These are phyloP conservation scores for Callorhinus ursinus DNA, from an alignment of 2,113 vertebrate species.

Conservation along the genomic window DNA sequence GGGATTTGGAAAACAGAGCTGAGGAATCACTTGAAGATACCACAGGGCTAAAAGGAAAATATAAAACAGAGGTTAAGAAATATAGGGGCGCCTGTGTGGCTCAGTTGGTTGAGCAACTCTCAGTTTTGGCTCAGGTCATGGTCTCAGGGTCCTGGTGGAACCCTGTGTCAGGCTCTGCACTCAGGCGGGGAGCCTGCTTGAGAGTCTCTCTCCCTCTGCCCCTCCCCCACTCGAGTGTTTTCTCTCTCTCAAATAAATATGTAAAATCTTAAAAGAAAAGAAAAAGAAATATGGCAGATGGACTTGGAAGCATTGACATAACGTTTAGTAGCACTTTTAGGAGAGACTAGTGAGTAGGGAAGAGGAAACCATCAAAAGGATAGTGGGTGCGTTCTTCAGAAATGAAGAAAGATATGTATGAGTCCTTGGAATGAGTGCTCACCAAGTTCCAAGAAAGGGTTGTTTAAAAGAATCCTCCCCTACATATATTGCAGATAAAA, in stretches of 20 bases:
- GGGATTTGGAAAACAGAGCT: neutral
- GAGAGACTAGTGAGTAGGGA: neutral
- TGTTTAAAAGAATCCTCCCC: neutral
- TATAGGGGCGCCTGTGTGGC: neutral
- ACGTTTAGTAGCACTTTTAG: neutral
- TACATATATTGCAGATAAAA: neutral
- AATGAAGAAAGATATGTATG: neutral
- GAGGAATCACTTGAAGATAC: neutral
- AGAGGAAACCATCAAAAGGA: neutral
- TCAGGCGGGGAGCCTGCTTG: neutral
- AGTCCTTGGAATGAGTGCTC: neutral
- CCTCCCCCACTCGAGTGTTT: neutral
- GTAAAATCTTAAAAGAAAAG: neutral
- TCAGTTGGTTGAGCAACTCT: neutral
- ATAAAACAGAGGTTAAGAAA: neutral
- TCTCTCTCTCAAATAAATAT: neutral
- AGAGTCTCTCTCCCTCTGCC: neutral
- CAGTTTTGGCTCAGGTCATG: neutral
- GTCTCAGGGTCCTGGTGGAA: neutral
- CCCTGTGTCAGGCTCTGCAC: neutral
- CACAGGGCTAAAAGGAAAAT: too few relatives aligned
- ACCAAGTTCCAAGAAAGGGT: neutral
- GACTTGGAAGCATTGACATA: neutral
- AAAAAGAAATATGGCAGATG: neutral
- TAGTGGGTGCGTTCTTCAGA: neutral